Percentiles rank a stretch among this genome's conserved stretches.
Evolutionary conservation across 2,888 invertebrate species (phyloP).

Genomic region (Drosophila dives): DNA sequence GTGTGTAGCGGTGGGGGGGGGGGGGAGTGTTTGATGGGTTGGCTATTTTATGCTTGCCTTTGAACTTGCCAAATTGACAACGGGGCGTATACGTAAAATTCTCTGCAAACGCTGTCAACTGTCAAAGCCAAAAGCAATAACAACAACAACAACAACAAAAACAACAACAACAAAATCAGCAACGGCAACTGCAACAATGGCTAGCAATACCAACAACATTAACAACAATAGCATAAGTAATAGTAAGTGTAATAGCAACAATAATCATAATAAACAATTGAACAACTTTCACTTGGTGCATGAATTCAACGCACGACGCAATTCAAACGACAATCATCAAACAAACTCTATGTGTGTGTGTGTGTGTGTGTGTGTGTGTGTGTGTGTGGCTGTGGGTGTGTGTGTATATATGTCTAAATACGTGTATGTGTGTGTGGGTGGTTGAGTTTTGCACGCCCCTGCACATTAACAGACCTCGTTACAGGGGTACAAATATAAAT

Average conservation of each 20-base stretch:
- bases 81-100: slow-evolving; percentile 59
- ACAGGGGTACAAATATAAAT: slow-evolving; percentile 34
- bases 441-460: slow-evolving; percentile 54
- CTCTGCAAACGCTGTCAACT: slow-evolving; percentile 23
- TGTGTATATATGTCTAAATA: slow-evolving; percentile 17
- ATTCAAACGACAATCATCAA: slow-evolving; percentile 66
- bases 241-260: slow-evolving; percentile 60
- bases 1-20: too few relatives aligned
- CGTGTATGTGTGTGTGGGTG: slow-evolving; percentile 35
- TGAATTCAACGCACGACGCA: slow-evolving; percentile 82
- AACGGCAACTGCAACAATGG: slow-evolving; percentile 14
- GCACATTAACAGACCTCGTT: slow-evolving; percentile 52
- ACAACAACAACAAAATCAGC: background rate
- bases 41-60: slow-evolving; percentile 39
- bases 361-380: slow-evolving; percentile 14
- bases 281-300: slow-evolving; percentile 83
- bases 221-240: slow-evolving; percentile 48
- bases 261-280: slow-evolving; percentile 76
- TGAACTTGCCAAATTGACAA: slow-evolving; percentile 45
- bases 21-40: background rate
- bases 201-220: slow-evolving; percentile 10
- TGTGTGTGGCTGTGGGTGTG: slow-evolving; percentile 12
- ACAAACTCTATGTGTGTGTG: slow-evolving; percentile 10
- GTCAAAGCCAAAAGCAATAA: slow-evolving; percentile 7
- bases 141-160: slow-evolving; percentile 14